Percentiles rank a stretch among this genome's conserved stretches.
These are phyloP conservation scores for Siniperca knerii DNA, from an alignment of 2,113 vertebrate genomes.

Conservation along the genomic window DNA sequence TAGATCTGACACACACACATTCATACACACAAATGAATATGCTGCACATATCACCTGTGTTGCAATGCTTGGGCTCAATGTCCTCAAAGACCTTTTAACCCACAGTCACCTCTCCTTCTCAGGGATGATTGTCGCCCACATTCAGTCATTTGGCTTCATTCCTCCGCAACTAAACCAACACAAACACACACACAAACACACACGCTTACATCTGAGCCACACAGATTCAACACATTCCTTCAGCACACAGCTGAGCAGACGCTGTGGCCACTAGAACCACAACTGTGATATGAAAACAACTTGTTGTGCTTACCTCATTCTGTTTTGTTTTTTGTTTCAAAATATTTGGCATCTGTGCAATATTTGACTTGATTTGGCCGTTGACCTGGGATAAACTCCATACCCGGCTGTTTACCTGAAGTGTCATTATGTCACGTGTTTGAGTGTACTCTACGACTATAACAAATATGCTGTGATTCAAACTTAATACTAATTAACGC, in stretches of 20 bases:
- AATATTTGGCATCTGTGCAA: constrained; percentile 28
- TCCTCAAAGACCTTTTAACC: constrained; percentile 13
- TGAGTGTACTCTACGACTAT: constrained; percentile 29
- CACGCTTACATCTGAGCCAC: constrained; percentile 35
- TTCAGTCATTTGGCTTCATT: constrained; percentile 14
- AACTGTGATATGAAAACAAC: constrained; percentile 55
- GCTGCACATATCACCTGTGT: constrained; percentile 21
- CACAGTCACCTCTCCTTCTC: constrained; percentile 56
- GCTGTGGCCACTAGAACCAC: constrained; percentile 5
- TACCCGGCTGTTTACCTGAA: constrained; percentile 58
- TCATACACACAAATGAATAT: constrained; percentile 11
- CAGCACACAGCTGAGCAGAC: constrained; percentile 10
- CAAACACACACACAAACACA: constrained; percentile 25
- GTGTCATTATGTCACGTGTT: constrained; percentile 49
- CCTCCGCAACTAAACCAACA: constrained; percentile 3
- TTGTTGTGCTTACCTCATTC: constrained; percentile 47
- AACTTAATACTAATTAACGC: constrained; percentile 40
- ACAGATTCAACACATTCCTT: constrained; percentile 49
- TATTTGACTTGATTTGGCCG: constrained; percentile 39
- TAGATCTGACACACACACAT: constrained; percentile 15
- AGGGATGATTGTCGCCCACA: constrained; percentile 66
- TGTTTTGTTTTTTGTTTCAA: constrained; percentile 6
- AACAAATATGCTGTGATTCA: constrained; percentile 65
- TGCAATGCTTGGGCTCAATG: constrained; percentile 15
- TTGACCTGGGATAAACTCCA: constrained; percentile 34